Base-by-base conservation (phyloP, 2,113 vertebrate species). In the Ctenodactylus gundi region DNA sequence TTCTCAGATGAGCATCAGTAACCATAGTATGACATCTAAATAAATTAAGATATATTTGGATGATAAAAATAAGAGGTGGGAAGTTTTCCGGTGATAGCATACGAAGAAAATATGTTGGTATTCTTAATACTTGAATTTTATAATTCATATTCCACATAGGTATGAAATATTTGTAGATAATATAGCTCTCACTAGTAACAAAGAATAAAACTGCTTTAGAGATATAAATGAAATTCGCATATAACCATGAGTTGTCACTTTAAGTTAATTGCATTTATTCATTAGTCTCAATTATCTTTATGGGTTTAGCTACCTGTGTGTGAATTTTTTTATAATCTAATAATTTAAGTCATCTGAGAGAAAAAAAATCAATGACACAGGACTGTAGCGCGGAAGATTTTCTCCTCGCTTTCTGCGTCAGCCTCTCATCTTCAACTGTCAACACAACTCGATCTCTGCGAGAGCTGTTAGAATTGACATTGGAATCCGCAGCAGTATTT, bases 401-500 rank as follows among this genome's bases (percentile, higher is more conserved):
- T 95, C 94, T 93, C 94, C 77, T 90, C 11, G n/a, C 90, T 97
- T 98, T 97, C 85, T 23, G 60, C 9, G 96, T 97, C 88, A 97
- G 94, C 94, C 81, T 85, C 96, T 97, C 97, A 97, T 98, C 97
- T 98, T 82, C 96, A 85, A 96, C 20, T 94, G 98, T 97, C 98
- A 98, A 96, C 97, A 97, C 51, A 96, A 96, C 91, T 97, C 97
- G 96, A 89, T 95, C 97, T 96, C 97, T 81, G 81, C 95, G 12
- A 91, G 85, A 82, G 78, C 97, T 75, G 95, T 94, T 78, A 95
- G 98, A 97, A 98, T 97, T 97, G 98, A 97, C 97, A 95, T 51
- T 97, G 97, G 97, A 98, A 98, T 98, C 96, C 88, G 88, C 97
- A 80, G 97, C 96, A 88, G 86, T 96, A 83, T 98, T 98, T 98